phyloP scores from a whole-genome alignment of 1,140 invertebrate genomes.

The Lethrus apterus region DNA sequence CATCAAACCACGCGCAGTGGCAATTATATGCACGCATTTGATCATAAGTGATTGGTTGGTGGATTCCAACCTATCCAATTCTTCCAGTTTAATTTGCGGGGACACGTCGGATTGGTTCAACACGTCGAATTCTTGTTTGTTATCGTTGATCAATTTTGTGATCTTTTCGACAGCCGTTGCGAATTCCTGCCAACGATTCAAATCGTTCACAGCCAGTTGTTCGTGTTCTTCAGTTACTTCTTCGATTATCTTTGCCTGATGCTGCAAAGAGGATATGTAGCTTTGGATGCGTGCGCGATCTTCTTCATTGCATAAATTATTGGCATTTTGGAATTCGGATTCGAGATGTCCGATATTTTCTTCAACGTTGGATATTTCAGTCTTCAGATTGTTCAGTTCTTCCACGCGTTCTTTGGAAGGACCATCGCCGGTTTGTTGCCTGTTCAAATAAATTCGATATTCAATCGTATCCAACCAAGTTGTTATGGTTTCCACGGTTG shows the following conservation, averaged over 20 bases:
- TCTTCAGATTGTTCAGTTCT: constrained; percentile 43
- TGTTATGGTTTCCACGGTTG: constrained; percentile 69
- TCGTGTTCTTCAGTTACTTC: constrained; percentile 55
- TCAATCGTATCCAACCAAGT: constrained; percentile 77
- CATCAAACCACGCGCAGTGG: constrained; percentile 47
- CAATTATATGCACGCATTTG: constrained; percentile 46
- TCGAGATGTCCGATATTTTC: constrained; percentile 43
- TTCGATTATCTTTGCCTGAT: constrained; percentile 52
- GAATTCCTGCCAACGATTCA: constrained; percentile 64
- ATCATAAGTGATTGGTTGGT: constrained; percentile 48
- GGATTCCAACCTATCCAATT: constrained; percentile 57
- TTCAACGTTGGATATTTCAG: constrained; percentile 47
- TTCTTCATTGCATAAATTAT: constrained; percentile 45
- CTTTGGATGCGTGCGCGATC: constrained; percentile 42
- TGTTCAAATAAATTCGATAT: constrained; percentile 61
- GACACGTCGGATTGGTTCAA: constrained; percentile 52
- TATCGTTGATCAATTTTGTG: constrained; percentile 44
- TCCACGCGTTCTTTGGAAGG: constrained; percentile 44
- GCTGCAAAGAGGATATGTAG: constrained; percentile 45
- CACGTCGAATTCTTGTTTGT: constrained; percentile 48
- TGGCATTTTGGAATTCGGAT: constrained; percentile 43
- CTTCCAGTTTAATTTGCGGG: constrained; percentile 53
- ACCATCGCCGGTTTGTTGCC: constrained; percentile 49
- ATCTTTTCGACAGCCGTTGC: constrained; percentile 51
- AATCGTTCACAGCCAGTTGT: constrained; percentile 49